A percentile compares a stretch with the other conserved stretches of the same genome.
Conservation (phyloP, 2,797 vertebrate genomes). For the Acrossocheilus fasciatus region DNA sequence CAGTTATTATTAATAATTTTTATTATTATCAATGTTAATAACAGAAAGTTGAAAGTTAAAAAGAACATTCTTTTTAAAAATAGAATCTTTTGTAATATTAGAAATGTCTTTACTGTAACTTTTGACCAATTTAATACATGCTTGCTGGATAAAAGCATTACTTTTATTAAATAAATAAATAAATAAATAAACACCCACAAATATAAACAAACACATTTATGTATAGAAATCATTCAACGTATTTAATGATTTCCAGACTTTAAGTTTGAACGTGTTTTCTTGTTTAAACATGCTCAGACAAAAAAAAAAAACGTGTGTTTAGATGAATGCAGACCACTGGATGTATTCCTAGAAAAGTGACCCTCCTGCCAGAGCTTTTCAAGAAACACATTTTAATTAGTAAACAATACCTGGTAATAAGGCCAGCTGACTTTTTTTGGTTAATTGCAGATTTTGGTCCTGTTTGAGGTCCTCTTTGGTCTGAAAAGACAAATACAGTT, state of each 20-base stretch:
- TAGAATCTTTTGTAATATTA: too few species aligned
- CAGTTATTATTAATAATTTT: too few species aligned
- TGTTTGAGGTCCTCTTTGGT: constrained; percentile 43
- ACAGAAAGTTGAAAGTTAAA: too few species aligned
- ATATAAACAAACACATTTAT: too few species aligned
- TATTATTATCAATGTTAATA: too few species aligned
- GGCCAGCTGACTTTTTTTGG: constrained; percentile 47
- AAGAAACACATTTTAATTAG: constrained; percentile 45
- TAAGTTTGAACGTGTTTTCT: background rate
- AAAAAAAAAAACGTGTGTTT: background rate
- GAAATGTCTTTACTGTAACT: too few species aligned
- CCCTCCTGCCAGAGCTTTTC: background rate
- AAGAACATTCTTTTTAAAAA: too few species aligned
- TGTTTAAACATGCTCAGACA: background rate
- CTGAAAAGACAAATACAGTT: constrained; percentile 56
- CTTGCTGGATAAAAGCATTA: too few species aligned
- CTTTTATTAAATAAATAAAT: too few species aligned
- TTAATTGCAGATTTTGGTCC: constrained; percentile 54
- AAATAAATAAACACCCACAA: too few species aligned
- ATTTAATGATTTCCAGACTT: background rate
- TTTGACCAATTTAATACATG: too few species aligned
- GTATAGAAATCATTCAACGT: background rate
- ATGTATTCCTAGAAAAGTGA: background rate
- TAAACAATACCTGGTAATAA: constrained; percentile 23
- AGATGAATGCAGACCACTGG: background rate